phyloP scores from a whole-genome alignment of 2,113 vertebrate species.

The Eubucco bourcierii region DNA sequence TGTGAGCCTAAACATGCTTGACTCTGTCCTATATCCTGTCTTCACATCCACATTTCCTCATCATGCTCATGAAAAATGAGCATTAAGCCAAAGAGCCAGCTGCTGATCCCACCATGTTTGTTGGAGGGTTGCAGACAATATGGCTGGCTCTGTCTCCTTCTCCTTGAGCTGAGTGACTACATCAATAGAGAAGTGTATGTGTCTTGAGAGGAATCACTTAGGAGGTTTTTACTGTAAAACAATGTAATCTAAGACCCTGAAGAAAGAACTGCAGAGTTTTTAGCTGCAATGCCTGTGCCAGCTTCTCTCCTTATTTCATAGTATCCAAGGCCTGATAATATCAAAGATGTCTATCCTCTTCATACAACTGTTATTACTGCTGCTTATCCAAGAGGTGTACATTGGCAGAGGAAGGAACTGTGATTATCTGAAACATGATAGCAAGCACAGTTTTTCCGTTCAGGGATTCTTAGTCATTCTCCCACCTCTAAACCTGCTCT shows the following conservation, averaged over 20 bases:
- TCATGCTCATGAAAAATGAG: not conserved
- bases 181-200: not conserved
- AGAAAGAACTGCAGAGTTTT: not conserved
- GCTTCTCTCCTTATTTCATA: not conserved
- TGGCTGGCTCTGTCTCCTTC: not conserved
- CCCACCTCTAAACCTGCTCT: not conserved
- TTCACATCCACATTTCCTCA: not conserved
- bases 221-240: not conserved
- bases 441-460: constrained; percentile 7
- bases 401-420: not conserved
- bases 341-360: not conserved
- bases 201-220: not conserved
- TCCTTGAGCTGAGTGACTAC: not conserved
- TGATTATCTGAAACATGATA: not conserved
- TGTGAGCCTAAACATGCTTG: not conserved
- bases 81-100: not conserved
- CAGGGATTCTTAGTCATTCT: not conserved
- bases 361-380: not conserved
- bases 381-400: not conserved
- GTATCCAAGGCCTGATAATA: not conserved
- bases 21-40: not conserved
- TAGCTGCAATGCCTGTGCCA: not conserved
- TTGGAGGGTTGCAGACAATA: not conserved
- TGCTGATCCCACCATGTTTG: not conserved
- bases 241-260: not conserved